Percentiles rank a stretch among this genome's conserved stretches.
Conservation (phyloP, 2,888 invertebrate species). For the Lucinisca nassula region DNA sequence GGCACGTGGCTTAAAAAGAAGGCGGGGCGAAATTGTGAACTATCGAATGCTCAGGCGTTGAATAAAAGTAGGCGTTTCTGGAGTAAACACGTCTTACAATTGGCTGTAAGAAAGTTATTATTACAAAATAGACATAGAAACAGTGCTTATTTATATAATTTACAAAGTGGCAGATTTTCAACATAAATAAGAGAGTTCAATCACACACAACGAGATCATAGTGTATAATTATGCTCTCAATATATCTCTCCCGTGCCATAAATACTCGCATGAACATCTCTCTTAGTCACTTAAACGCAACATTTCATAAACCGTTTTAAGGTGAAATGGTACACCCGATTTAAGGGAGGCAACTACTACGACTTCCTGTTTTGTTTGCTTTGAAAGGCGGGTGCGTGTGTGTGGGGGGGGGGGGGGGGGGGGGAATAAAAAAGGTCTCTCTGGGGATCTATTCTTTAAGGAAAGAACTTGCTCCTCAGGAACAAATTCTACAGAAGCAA, state of each 20-base stretch:
- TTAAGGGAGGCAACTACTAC: too few relatives aligned
- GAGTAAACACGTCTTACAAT: background rate
- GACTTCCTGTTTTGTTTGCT: too few relatives aligned
- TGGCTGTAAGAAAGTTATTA: background rate
- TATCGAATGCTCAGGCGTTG: background rate
- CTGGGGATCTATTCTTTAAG: too few relatives aligned
- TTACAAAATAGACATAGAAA: constrained; percentile 6
- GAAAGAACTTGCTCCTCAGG: too few relatives aligned
- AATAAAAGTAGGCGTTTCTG: background rate
- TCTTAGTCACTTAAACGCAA: too few relatives aligned
- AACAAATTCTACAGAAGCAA: too few relatives aligned
- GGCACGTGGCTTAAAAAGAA: background rate
- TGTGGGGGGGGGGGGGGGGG: too few relatives aligned
- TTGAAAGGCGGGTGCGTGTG: too few relatives aligned
- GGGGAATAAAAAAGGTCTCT: too few relatives aligned
- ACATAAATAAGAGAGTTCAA: constrained; percentile 12
- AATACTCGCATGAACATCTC: background rate
- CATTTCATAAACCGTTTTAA: too few relatives aligned
- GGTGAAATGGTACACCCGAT: too few relatives aligned
- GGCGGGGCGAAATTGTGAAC: background rate
- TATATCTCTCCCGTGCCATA: background rate
- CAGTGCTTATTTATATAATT: constrained; percentile 12
- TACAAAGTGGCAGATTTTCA: constrained; percentile 9
- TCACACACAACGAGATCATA: background rate
- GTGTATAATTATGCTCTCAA: background rate